A percentile compares a stretch with the other conserved stretches of the same genome.
Conservation (phyloP, 2,888 invertebrate genomes). For the Zhengitettix transpicula region DNA sequence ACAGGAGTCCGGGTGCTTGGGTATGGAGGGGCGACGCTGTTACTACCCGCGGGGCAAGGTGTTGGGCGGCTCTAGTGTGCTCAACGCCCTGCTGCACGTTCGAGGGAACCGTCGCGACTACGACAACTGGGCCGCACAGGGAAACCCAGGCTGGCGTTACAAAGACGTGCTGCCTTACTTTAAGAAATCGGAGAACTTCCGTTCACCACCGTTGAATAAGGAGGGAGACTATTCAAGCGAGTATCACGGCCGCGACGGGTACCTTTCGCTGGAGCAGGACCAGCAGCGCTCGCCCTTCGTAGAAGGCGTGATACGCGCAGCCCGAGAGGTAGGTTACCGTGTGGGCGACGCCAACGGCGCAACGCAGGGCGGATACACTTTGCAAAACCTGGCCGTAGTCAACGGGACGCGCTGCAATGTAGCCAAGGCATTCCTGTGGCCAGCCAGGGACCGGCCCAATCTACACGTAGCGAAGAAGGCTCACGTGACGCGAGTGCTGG, state of each 20-base stretch:
- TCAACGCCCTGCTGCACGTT: constrained; percentile 85
- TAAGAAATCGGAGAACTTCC: constrained; percentile 67
- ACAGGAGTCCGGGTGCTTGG: constrained; percentile 39
- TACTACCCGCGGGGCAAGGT: constrained; percentile 86
- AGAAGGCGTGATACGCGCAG: constrained; percentile 30
- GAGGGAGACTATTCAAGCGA: constrained; percentile 19
- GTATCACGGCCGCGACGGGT: constrained; percentile 63
- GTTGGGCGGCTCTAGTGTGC: constrained; percentile 69
- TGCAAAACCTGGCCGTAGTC: constrained; percentile 68
- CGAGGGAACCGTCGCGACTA: constrained; percentile 76
- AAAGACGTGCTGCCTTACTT: constrained; percentile 68
- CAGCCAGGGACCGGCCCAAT: constrained; percentile 56
- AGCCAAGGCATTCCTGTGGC: constrained; percentile 70
- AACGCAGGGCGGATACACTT: constrained; percentile 70
- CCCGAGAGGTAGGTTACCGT: constrained; percentile 60
- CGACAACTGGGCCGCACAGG: constrained; percentile 67
- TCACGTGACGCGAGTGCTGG: constrained; percentile 57
- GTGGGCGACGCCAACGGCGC: constrained; percentile 68
- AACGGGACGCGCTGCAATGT: constrained; percentile 74
- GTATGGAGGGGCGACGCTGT: constrained; percentile 72
- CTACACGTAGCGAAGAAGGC: constrained; percentile 66
- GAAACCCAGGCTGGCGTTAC: constrained; percentile 78
- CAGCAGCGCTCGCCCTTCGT: constrained; percentile 12
- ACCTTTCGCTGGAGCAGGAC: constrained; percentile 44
- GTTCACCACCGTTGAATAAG: neutral